Base-by-base conservation (phyloP, 1,140 invertebrate genomes). In the Pogonognathellus flavescens region DNA sequence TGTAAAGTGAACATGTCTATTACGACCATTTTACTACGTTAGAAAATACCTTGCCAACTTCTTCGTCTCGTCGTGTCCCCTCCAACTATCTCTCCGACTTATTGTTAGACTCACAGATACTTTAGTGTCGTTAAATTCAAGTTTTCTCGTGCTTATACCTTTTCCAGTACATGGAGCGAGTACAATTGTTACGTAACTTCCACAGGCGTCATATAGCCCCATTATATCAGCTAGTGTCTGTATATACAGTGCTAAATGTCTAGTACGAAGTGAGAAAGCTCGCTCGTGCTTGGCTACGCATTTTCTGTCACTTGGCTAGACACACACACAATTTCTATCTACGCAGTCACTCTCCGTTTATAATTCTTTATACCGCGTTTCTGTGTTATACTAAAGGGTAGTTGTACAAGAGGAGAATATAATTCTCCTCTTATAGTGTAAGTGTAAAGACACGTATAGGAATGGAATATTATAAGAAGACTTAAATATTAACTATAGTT, bases 201-300 rank as follows among this genome's bases (percentile, higher is more conserved):
- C 62, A 66, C 31, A 41, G 31, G 31, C 31, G 31, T 41, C 31
- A 41, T 41, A 41, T 41, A 41, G 31, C 25, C 25, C 25, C 62
- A 25, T 66, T 25, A 22, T 22, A 66, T 25, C 22, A 66, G 20
- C 62, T 20, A 20, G 25, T 66, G n/a, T n/a, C n/a, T n/a, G n/a
- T n/a, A n/a, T n/a, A n/a, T n/a, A n/a, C 62, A 25, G 62, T 14
- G 49, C 76, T 80, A 50, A 80, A 55, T 52, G 76, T 80, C 76
- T 18, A n/a, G n/a, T n/a, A 31, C 25, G 49, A 80, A 49, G 76
- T 80, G 18, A 80, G 49, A 80, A 50, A 52, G 41, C 76, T 52
- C 76, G 49, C 52, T 80, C 76, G 62, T 80, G 49, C 76, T 55
- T 41, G 41, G 49, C 76, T 52, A 80, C 76, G 49, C 76, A 80